Base-by-base conservation (phyloP, 2,113 vertebrate species). In the Ochotona curzoniae region DNA sequence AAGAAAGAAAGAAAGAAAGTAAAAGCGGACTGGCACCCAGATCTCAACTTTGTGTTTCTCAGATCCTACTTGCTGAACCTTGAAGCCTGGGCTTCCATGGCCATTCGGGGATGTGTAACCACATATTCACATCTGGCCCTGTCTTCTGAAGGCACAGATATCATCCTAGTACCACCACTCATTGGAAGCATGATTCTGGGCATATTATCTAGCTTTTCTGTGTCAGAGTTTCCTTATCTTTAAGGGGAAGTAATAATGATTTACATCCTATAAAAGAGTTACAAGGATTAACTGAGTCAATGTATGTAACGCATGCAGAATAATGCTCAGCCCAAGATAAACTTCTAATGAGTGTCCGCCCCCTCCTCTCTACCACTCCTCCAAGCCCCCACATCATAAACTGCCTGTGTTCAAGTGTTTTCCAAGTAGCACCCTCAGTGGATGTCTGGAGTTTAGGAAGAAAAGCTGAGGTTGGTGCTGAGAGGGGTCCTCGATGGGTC, bases 61-160 rank as follows among this genome's bases (percentile, higher is more conserved):
- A 38, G 20, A 64, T 75, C 25, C 15, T 15, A 17, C 26, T 66
- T 57, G 3, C 5, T 54, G 32, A 75, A 73, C 8, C 67, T 87
- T 67, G 70, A 15, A 80, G 26, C 30, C 23, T 83, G 28, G 18
- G 66, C 32, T 83, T 90, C 89, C 79, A 87, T 87, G 66, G 30
- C 8, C 47, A 73, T 18, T 38, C 28, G 10, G 1, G 17, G 79
- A 84, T 70, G 21, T 11, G 69, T 23, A 83, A 82, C 30, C 15
- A 26, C 38, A 79, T 15, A n/a, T 87, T 78, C 44, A 54, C 7
- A 38, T 18, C n/a, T 32, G 38, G 38, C 10, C 85, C 47, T 91
- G 11, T 71, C 93, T 94, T 88, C 81, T 93, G 49, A 82, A 90
- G 51, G 64, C 49, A 83, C 70, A 47, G 63, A 87, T 83, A 60